These are phyloP conservation scores for Nasonia vitripennis DNA, from an alignment of 1,140 invertebrate genomes.

Conservation along the genomic window DNA sequence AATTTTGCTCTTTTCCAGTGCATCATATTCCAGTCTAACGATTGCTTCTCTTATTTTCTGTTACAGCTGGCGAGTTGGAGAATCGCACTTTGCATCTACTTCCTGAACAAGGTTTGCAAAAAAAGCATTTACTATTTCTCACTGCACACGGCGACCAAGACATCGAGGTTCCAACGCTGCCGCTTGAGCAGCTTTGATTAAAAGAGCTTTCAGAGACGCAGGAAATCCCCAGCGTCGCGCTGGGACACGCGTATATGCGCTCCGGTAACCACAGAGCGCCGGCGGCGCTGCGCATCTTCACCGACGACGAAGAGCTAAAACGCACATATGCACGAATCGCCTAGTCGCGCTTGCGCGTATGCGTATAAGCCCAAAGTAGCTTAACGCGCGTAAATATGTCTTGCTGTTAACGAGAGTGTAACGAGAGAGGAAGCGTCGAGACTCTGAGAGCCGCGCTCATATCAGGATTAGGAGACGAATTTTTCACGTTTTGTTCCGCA, in stretches of 20 bases:
- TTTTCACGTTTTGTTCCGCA: no score
- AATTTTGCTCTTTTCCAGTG: no score
- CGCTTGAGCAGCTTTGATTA: conserved; percentile 28
- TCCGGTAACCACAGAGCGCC: background rate
- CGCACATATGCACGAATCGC: background rate
- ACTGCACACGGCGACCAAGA: no score
- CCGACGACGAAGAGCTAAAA: background rate
- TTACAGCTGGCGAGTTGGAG: background rate
- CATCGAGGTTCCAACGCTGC: no score
- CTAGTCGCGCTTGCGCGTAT: background rate
- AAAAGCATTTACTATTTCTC: no score
- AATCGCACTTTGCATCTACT: no score
- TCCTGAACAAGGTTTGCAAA: no score
- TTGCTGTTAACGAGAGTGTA: background rate
- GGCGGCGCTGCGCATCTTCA: background rate
- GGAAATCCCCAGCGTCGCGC: background rate
- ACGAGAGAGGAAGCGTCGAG: background rate
- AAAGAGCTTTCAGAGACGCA: conserved; percentile 28
- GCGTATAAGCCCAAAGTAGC: conserved; percentile 31
- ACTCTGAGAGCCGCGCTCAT: background rate
- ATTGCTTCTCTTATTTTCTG: background rate
- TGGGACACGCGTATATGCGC: background rate
- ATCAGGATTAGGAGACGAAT: no score
- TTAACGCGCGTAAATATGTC: conserved; percentile 25
- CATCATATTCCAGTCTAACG: no score